Evolutionary conservation across 2,888 invertebrate species (phyloP).

Genomic region (Deilephila porcellus): DNA sequence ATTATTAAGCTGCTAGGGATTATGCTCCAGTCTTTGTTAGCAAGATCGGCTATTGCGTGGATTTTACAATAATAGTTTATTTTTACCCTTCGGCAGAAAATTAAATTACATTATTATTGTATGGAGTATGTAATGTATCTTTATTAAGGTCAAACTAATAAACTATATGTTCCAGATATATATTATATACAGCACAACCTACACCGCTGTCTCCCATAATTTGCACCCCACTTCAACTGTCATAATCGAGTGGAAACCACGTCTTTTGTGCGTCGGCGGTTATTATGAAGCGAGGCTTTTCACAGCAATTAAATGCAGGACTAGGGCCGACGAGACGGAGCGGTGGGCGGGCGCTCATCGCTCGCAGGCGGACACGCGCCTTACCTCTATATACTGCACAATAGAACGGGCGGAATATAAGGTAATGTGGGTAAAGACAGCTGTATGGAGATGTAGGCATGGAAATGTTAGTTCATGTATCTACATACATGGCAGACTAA

Average conservation of each 20-base stretch:
- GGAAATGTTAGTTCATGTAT: too few relatives aligned
- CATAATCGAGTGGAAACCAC: slow-evolving; percentile 54
- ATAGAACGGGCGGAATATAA: not conserved
- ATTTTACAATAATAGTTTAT: too few relatives aligned
- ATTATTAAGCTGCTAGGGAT: too few relatives aligned
- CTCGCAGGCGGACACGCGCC: slow-evolving; percentile 13
- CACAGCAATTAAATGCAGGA: slow-evolving; percentile 67
- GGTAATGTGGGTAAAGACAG: not conserved
- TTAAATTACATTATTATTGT: too few relatives aligned
- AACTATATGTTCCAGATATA: not conserved
- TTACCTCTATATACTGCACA: slow-evolving; percentile 5
- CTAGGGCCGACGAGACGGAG: slow-evolving; percentile 27
- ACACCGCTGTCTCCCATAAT: slow-evolving; percentile 3
- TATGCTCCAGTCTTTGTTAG: too few relatives aligned
- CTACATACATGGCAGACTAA: not conserved
- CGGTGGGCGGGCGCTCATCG: slow-evolving; percentile 10
- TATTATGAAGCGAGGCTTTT: slow-evolving; percentile 62
- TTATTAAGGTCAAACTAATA: too few relatives aligned
- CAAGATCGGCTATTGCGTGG: too few relatives aligned
- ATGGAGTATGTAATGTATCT: too few relatives aligned
- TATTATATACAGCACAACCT: not conserved
- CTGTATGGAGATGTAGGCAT: too few relatives aligned
- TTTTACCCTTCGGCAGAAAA: too few relatives aligned
- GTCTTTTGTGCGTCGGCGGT: slow-evolving; percentile 66
- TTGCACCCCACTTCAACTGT: slow-evolving; percentile 37